Conservation (phyloP, 2,888 invertebrate species). For the Dryococelus australis region DNA sequence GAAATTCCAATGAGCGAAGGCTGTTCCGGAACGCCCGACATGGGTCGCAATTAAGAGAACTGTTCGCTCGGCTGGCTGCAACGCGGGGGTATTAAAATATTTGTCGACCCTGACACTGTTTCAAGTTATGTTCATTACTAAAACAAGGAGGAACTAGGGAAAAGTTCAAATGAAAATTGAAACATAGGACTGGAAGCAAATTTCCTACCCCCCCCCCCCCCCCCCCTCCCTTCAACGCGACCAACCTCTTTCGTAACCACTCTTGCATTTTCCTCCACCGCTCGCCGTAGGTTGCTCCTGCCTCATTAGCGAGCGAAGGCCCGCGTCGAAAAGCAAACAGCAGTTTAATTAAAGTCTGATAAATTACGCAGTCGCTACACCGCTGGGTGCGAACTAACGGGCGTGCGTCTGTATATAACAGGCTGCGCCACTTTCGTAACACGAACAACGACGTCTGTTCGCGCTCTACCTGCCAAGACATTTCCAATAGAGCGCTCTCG, state of each 20-base stretch:
- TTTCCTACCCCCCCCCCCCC: neutral
- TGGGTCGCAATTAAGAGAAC: neutral
- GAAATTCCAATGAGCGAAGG: no score
- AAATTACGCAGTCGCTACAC: neutral
- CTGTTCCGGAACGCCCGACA: neutral
- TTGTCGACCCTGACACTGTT: neutral
- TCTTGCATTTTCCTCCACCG: neutral
- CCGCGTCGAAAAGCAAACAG: neutral
- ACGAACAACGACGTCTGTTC: no score
- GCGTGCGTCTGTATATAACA: no score
- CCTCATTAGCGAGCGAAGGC: neutral
- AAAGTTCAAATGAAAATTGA: neutral
- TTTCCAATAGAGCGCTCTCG: no score
- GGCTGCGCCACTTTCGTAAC: no score
- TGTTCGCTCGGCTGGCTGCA: neutral
- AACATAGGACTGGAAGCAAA: neutral
- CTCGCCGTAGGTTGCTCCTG: neutral
- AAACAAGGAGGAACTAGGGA: neutral
- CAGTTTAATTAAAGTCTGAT: constrained; percentile 5
- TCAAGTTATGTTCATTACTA: neutral
- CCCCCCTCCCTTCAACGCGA: neutral
- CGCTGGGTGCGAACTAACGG: neutral
- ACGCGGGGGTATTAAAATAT: neutral
- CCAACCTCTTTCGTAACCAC: neutral
- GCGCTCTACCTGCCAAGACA: no score